Base-by-base conservation (phyloP, 2,113 vertebrate species). In the Sebastes fasciatus region DNA sequence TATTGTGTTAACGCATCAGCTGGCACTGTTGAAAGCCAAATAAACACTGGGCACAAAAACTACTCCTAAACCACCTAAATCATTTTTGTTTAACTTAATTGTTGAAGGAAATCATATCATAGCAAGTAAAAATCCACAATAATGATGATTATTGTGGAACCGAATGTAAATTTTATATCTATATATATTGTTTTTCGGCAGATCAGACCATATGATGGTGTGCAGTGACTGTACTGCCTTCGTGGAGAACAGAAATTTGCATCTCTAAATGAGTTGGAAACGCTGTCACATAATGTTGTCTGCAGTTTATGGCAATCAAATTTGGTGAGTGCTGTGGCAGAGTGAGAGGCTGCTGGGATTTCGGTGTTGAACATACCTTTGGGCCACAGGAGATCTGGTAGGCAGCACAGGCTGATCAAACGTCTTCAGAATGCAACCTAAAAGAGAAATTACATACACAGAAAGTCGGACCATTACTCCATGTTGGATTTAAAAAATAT, bases 321-420 rank as follows among this genome's bases (percentile, higher is more conserved):
- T 75, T 74, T 79, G 74, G 49, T 21, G 77, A 84, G 43, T 54
- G 63, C 26, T 74, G 45, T 79, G 69, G 64, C 62, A 51, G 72
- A 73, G 60, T 68, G 71, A 82, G 79, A 77, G 46, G 70, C 81
- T 86, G 77, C 68, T 74, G 80, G 83, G 51, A 68, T n/a, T 3
- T 86, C 23, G 57, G 74, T 76, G 76, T 54, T 74, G 60, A 55
- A 93, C 91, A 4, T 93, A 95, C 95, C 95, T 90, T 88, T 88
- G 91, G 89, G 89, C 86, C 86, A 84, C 89, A 67, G 69, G 83
- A 86, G 83, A 82, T 85, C 82, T 71, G 71, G 77, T 61, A 46
- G 86, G 83, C 87, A 74, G 83, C 83, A 48, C 66, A 63, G 82
- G 79, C 86, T 87, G 79, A 91, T 94, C 87, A 91, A 86, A 92